phyloP scores from a whole-genome alignment of 2,113 vertebrate genomes.

The Meriones unguiculatus region DNA sequence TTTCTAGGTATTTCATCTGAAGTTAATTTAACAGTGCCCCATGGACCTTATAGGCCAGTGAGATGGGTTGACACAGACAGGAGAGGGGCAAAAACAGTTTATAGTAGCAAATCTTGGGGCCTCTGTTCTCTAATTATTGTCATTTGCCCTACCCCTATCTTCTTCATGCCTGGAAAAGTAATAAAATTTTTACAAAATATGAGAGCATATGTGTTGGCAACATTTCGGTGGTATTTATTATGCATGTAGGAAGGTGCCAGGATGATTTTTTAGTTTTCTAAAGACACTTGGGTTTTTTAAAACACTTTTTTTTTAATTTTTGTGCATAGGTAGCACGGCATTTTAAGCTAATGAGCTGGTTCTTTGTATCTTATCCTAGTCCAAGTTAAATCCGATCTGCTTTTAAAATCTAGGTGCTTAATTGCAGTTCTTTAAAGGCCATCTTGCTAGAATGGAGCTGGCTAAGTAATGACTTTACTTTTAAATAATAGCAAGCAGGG shows the following conservation, averaged over 20 bases:
- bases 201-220: background rate
- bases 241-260: background rate
- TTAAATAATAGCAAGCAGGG: constrained; percentile 72
- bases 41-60: background rate
- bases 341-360: constrained; percentile 28
- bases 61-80: background rate
- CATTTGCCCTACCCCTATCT: constrained; percentile 5
- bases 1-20: constrained; percentile 36
- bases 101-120: background rate
- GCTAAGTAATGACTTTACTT: constrained; percentile 75
- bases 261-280: constrained; percentile 37
- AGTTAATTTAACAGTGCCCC: background rate
- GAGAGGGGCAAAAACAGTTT: background rate
- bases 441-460: constrained; percentile 66
- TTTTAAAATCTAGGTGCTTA: constrained; percentile 67
- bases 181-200: background rate
- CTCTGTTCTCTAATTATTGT: background rate
- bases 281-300: constrained; percentile 29
- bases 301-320: constrained; percentile 20
- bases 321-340: constrained; percentile 1
- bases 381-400: constrained; percentile 69
- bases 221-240: background rate
- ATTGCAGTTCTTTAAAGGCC: constrained; percentile 77
- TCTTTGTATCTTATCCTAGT: constrained; percentile 53
- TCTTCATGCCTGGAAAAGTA: background rate